A percentile compares a stretch with the other conserved stretches of the same genome.
Evolutionary conservation across 2,113 vertebrate species (phyloP).

Genomic region (Odontophorus gujanensis): DNA sequence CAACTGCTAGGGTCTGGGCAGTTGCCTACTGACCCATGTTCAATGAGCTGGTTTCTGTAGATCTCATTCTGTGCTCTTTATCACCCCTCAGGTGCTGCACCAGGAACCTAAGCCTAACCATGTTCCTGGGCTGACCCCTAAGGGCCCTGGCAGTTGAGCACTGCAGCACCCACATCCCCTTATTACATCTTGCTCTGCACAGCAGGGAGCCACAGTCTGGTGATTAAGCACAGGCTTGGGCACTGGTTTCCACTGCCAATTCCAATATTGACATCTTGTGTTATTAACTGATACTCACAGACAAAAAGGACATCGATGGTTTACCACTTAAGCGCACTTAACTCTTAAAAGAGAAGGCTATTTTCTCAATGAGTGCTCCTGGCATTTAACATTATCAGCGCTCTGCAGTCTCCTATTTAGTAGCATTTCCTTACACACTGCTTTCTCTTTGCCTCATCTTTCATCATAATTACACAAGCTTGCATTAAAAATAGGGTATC

Average conservation of each 20-base stretch:
- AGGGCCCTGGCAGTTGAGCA: background rate
- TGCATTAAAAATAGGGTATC: background rate
- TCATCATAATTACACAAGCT: background rate
- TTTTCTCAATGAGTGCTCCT: background rate
- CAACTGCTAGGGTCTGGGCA: background rate
- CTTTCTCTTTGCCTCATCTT: background rate
- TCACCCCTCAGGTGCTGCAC: background rate
- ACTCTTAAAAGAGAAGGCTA: background rate
- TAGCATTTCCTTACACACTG: background rate
- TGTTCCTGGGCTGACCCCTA: background rate
- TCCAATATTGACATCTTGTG: slow-evolving; percentile 51
- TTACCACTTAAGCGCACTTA: background rate
- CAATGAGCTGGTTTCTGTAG: background rate
- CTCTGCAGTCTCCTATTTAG: background rate
- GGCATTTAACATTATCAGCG: background rate
- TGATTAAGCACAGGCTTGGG: background rate
- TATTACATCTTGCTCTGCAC: background rate
- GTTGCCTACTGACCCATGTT: background rate
- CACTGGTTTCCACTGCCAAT: background rate
- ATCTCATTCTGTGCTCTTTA: background rate
- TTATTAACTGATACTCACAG: slow-evolving; percentile 20
- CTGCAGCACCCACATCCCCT: background rate
- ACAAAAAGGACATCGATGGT: slow-evolving; percentile 28
- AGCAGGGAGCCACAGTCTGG: background rate
- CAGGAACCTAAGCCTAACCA: background rate